phyloP scores from a whole-genome alignment of 2,113 vertebrate genomes.

The Stegastes partitus region DNA sequence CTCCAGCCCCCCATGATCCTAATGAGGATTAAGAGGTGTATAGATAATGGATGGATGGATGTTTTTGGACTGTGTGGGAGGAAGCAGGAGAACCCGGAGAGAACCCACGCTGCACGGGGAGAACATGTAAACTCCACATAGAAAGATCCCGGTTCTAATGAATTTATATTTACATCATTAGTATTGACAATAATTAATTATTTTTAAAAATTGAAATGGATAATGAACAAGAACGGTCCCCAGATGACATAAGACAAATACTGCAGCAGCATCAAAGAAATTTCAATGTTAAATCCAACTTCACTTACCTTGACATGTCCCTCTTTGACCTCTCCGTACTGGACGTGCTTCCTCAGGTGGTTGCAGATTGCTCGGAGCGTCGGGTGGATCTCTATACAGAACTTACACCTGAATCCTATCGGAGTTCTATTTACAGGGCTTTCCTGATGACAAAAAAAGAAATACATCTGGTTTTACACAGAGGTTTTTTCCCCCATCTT shows the following conservation, averaged over 20 bases:
- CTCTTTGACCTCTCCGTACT: constrained; percentile 91
- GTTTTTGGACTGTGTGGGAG: too few species aligned
- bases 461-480: background rate
- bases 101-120: too few species aligned
- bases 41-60: too few species aligned
- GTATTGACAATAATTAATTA: too few species aligned
- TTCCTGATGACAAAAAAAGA: constrained; percentile 59
- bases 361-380: constrained; percentile 98
- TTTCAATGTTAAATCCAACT: background rate
- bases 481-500: background rate
- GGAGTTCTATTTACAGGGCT: constrained; percentile 71
- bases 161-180: too few species aligned
- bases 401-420: constrained; percentile 97
- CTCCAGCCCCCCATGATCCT: too few species aligned
- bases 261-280: background rate
- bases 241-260: background rate
- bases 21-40: too few species aligned
- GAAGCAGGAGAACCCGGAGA: too few species aligned
- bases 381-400: constrained; percentile 96
- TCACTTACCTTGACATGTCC: constrained; percentile 86
- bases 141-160: too few species aligned
- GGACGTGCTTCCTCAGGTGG: constrained; percentile 97
- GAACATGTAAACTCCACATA: too few species aligned
- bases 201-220: too few species aligned
- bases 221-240: too few species aligned